Conservation (phyloP, 2,888 invertebrate species). For the Drosophila ezoana region DNA sequence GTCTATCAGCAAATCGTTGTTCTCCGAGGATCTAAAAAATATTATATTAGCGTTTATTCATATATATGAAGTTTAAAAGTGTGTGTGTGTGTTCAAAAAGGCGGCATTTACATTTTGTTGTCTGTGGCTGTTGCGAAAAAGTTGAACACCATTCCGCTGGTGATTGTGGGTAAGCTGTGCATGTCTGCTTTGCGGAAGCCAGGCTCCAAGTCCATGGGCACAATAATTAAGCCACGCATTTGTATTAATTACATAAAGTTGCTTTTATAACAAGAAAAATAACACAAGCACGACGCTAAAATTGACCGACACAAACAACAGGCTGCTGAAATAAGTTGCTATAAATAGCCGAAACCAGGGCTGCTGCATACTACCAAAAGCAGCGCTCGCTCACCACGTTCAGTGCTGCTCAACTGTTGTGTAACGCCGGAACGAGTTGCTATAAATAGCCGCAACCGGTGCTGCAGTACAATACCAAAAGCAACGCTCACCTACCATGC, state of each 20-base stretch:
- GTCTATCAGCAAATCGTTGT: constrained; percentile 78
- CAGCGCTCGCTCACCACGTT: constrained; percentile 11
- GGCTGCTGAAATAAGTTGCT: constrained; percentile 20
- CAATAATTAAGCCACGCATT: constrained; percentile 61
- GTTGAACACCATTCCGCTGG: constrained; percentile 81
- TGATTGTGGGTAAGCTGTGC: constrained; percentile 78
- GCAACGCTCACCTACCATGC: constrained; percentile 1
- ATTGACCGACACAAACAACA: neutral
- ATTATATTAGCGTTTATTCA: neutral
- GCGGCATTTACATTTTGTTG: constrained; percentile 46
- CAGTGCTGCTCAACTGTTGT: constrained; percentile 31
- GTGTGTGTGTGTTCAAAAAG: neutral
- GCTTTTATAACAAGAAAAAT: neutral
- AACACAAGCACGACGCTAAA: neutral
- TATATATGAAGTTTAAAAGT: neutral
- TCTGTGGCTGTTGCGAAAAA: constrained; percentile 62
- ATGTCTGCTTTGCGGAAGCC: constrained; percentile 83
- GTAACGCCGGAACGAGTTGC: constrained; percentile 1
- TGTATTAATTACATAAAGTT: constrained; percentile 27
- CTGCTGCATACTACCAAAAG: constrained; percentile 11
- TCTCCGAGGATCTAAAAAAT: constrained; percentile 46
- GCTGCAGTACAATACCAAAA: constrained; percentile 12
- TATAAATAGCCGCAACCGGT: constrained; percentile 39
- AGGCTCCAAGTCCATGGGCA: constrained; percentile 81
- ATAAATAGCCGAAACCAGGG: constrained; percentile 46